phyloP scores from a whole-genome alignment of 2,113 vertebrate genomes.

The Euleptes europaea region DNA sequence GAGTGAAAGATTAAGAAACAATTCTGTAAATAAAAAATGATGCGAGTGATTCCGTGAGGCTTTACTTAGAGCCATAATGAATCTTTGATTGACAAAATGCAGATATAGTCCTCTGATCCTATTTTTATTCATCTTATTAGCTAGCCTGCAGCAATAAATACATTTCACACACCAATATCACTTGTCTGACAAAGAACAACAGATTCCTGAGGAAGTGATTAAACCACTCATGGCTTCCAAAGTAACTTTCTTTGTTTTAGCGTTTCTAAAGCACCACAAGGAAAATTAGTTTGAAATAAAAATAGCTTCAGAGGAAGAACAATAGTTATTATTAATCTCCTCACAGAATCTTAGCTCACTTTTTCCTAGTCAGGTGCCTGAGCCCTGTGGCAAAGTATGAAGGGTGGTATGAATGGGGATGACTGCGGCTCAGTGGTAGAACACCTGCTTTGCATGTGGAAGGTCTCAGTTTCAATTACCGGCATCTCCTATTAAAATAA shows the following conservation, averaged over 20 bases:
- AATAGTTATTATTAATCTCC: neutral
- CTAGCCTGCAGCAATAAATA: accelerated
- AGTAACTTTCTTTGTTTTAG: neutral
- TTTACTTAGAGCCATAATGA: neutral
- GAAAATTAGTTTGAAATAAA: neutral
- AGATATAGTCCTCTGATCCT: neutral
- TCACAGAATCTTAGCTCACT: too few species aligned
- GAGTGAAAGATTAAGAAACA: neutral
- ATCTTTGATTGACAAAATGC: neutral
- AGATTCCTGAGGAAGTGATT: neutral
- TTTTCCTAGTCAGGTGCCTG: too few species aligned
- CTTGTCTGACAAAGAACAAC: neutral
- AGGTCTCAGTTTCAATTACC: too few species aligned
- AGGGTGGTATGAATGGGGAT: neutral
- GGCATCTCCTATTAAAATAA: too few species aligned
- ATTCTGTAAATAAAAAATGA: neutral
- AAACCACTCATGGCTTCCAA: neutral
- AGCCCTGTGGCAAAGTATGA: accelerated
- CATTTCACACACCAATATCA: too few species aligned
- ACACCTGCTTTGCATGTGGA: too few species aligned
- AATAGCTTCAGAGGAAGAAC: too few species aligned
- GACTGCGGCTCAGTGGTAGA: too few species aligned
- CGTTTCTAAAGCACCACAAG: too few species aligned
- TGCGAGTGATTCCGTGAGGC: neutral
- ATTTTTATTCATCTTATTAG: neutral